These are phyloP conservation scores for Drosophila neonasuta DNA, from an alignment of 2,888 invertebrate species.

Conservation along the genomic window DNA sequence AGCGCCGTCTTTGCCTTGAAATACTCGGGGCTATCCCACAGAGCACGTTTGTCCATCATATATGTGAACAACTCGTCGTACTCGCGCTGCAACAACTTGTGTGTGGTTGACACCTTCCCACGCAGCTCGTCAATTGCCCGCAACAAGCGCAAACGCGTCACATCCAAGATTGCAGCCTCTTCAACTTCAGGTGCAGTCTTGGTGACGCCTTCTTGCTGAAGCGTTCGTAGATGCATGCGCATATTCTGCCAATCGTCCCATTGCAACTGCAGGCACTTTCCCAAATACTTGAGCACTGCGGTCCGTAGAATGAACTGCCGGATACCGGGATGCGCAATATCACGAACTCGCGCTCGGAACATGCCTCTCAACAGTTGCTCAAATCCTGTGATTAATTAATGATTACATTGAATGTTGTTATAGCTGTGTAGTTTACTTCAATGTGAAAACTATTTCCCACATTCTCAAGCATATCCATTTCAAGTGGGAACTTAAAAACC, in stretches of 20 bases:
- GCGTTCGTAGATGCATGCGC: slow-evolving; percentile 34
- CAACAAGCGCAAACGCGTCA: slow-evolving; percentile 12
- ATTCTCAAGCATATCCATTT: neutral
- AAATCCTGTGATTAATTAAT: slow-evolving; percentile 8
- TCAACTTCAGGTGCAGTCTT: neutral
- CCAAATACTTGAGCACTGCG: slow-evolving; percentile 56
- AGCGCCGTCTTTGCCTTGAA: slow-evolving; percentile 64
- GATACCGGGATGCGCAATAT: slow-evolving; percentile 61
- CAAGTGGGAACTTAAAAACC: neutral
- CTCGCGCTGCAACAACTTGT: slow-evolving; percentile 54
- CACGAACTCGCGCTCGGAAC: slow-evolving; percentile 40
- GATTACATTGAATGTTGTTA: slow-evolving; percentile 11
- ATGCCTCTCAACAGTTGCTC: slow-evolving; percentile 39
- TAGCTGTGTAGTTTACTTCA: neutral
- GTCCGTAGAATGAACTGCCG: slow-evolving; percentile 65
- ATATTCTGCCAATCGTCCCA: slow-evolving; percentile 62
- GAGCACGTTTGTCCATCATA: slow-evolving; percentile 59
- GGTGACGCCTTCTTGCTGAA: slow-evolving; percentile 6
- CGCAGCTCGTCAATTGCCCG: slow-evolving; percentile 30
- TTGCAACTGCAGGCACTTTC: slow-evolving; percentile 52
- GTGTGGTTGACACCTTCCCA: slow-evolving; percentile 36
- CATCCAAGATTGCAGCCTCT: neutral
- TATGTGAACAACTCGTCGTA: slow-evolving; percentile 56
- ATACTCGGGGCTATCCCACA: slow-evolving; percentile 72
- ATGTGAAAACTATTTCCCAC: neutral